Evolutionary conservation across 2,113 vertebrate genomes (phyloP).

Genomic region (Chaetops frenatus): DNA sequence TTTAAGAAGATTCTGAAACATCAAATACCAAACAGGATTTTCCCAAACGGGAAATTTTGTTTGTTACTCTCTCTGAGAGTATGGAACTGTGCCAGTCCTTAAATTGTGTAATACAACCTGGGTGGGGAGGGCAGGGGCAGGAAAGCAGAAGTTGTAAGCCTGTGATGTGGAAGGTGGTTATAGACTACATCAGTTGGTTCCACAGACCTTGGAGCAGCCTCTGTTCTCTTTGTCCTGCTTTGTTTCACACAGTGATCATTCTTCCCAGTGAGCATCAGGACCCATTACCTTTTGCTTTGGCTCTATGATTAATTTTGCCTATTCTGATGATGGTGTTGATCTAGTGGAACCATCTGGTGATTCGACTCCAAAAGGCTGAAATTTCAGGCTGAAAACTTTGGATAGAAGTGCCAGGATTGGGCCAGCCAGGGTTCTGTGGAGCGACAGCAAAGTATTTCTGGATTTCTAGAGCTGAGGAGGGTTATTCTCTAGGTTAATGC

Average conservation of each 20-base stretch:
- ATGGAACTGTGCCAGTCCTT: background rate
- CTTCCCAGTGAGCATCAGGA: background rate
- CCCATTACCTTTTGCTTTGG: background rate
- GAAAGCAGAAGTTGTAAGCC: background rate
- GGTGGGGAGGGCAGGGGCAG: background rate
- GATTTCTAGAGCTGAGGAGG: background rate
- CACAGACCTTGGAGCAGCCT: background rate
- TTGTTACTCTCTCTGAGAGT: background rate
- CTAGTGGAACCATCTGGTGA: background rate
- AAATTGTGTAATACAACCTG: background rate
- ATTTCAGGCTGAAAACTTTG: background rate
- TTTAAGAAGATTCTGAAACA: background rate
- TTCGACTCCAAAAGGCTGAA: background rate
- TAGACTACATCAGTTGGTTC: background rate
- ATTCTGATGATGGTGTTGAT: background rate
- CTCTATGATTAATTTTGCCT: background rate
- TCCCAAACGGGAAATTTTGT: background rate
- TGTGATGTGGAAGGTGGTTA: background rate
- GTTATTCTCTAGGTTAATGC: background rate
- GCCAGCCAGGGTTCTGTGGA: background rate
- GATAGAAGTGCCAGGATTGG: background rate
- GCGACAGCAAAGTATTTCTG: background rate
- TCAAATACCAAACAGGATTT: background rate
- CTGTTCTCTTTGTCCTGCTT: background rate
- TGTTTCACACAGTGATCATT: background rate